These are phyloP conservation scores for Etheostoma nigrum DNA, from an alignment of 2,797 vertebrate genomes.

Conservation along the genomic window DNA sequence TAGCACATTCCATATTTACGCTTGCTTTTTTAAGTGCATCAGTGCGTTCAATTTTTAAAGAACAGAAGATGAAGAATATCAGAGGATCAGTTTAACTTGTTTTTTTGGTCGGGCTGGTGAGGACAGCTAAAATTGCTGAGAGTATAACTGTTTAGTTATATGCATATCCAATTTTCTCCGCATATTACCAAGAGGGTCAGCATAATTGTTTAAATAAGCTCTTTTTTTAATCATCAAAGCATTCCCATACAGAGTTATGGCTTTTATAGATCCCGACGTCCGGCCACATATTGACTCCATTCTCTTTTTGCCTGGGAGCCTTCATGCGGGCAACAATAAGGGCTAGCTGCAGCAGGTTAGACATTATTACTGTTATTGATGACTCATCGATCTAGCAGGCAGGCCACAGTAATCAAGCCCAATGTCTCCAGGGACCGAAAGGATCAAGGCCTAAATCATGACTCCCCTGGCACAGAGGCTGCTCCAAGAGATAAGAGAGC, in stretches of 20 bases:
- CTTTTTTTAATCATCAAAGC: constrained; percentile 64
- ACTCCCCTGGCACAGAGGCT: constrained; percentile 49
- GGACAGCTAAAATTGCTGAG: constrained; percentile 21
- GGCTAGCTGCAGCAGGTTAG: constrained; percentile 57
- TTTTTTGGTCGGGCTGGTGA: constrained; percentile 6
- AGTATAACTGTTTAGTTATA: constrained; percentile 13
- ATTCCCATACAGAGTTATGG: constrained; percentile 56
- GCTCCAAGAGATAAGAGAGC: constrained; percentile 50
- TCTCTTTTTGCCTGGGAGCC: constrained; percentile 41
- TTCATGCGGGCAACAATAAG: constrained; percentile 58
- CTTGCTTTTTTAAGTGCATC: too few relatives aligned
- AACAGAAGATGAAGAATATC: neutral
- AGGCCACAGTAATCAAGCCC: constrained; percentile 68
- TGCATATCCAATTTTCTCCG: constrained; percentile 19
- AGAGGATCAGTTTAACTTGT: neutral
- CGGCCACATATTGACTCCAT: constrained; percentile 60
- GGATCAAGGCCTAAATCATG: constrained; percentile 67
- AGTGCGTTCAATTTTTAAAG: too few relatives aligned
- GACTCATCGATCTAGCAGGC: constrained; percentile 71
- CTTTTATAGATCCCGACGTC: constrained; percentile 38
- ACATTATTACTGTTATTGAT: constrained; percentile 78
- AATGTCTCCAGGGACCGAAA: constrained; percentile 47
- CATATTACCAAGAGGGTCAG: constrained; percentile 27
- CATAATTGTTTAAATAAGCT: constrained; percentile 46
- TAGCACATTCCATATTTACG: too few relatives aligned